Base-by-base conservation (phyloP, 2,797 vertebrate species). In the Morelia viridis region DNA sequence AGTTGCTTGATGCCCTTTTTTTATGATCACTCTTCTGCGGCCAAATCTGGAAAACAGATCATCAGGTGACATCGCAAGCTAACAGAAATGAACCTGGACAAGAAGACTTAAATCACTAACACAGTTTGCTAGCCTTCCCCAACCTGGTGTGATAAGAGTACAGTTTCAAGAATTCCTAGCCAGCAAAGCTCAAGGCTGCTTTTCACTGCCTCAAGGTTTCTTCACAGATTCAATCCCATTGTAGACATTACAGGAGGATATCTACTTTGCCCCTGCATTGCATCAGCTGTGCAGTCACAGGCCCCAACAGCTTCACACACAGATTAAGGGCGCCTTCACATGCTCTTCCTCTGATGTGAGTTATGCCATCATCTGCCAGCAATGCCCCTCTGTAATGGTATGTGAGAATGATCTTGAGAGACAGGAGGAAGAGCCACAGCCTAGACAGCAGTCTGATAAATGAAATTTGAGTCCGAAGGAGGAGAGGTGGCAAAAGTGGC, bases 1-100 rank as follows among this genome's bases (percentile, higher is more conserved):
- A 87, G 89, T 95, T n/a, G 95, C 95, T n/a, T 17, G 92, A 56
- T 96, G 96, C 0, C 96, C 96, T 86, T 96, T 97, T 90, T 91
- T 97, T 85, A 96, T 12, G 9, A 97, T 92, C 64, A 97, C 95
- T 93, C 95, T 95, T n/a, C 96, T 94, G 35, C 96, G 94, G 17
- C 96, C 96, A 94, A 97, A 97, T 60, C 95, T 97, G 91, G 92
- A 68, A 92, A 95, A 95, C 10, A 86, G 31, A 12, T 85, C 41
- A 11, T 91, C 0, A 0, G 2, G 83, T 65, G 50, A 5, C 28
- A 65, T 50, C 90, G 5, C 65, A 83, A 90, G 85, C 60, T 53
- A 92, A 68, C 41, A 94, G 90, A 92, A 94, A 87, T 1, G 5
- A 41, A 83, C 22, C 84, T 0, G 0, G 19, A 85, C 53, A 56